Base-by-base conservation (phyloP, 2,797 vertebrate genomes). In the Sphenopsis melanotis region DNA sequence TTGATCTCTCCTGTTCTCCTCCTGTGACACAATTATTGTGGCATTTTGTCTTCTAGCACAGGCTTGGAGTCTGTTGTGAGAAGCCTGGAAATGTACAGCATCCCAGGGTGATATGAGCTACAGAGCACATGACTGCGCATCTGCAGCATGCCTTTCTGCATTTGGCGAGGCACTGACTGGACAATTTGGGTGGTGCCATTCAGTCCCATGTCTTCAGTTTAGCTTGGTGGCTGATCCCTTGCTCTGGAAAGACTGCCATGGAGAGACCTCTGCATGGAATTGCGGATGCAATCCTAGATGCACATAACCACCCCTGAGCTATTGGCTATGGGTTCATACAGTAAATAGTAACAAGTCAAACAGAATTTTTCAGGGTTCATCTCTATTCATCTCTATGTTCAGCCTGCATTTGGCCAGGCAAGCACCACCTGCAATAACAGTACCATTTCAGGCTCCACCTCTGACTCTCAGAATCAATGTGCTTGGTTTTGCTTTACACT, bases 1-100 rank as follows among this genome's bases (percentile, higher is more conserved):
- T 90, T 91, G 69, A 88, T 92, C 83, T 89, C 75, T 63, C 24
- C 42, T 64, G 41, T 50, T 89, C 64, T 85, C n/a, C 71, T 94
- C 72, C 69, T 59, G 42, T 30, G 69, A 64, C 72, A 83, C 39
- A 53, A 59, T 57, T 65, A 47, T 46, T 47, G 42, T 63, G 76
- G 50, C 72, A 47, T 56, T 90, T 89, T 32, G 65, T 83, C 76
- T 93, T 81, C 55, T 37, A 75, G 53, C 37, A 60, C 14, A 77
- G 71, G 75, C 50, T 41, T 66, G 56, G 29, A 55, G 68, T 44
- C 71, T 83, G 64, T 29, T 77, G 60, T 83, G 75, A 91, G 53
- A 66, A 93, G 82, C 65, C 32, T 81, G 53, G 50, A 91, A 93
- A 81, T 4, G 14, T 7, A 19, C n/a, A 78, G 89, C 72, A 81